Conservation (phyloP, 2,888 invertebrate species). For the Capitulum mitella region DNA sequence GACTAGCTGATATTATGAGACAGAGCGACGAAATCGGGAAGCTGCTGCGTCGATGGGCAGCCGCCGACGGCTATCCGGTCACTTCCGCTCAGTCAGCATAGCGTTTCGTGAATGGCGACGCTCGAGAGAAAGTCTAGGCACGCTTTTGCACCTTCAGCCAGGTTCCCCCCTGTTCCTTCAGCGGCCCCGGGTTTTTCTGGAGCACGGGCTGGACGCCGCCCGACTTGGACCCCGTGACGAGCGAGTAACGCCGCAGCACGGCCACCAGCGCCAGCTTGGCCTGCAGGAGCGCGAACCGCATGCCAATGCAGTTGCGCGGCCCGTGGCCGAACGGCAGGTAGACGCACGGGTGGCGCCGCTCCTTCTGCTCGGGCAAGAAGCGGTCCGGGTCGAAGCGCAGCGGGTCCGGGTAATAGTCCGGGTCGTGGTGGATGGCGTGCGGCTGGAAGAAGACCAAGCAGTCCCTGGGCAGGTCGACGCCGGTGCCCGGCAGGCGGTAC, state of each 20-base stretch:
- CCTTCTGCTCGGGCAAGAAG: constrained; percentile 24
- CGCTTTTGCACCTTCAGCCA: neutral
- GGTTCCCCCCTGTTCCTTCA: neutral
- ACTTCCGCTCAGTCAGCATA: too few species aligned
- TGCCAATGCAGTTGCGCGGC: constrained; percentile 29
- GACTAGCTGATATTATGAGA: too few species aligned
- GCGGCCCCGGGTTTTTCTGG: neutral
- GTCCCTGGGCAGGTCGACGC: neutral
- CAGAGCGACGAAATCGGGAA: too few species aligned
- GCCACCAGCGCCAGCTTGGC: constrained; percentile 16
- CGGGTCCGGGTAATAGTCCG: constrained; percentile 18
- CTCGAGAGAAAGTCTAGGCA: too few species aligned
- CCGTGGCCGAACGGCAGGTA: constrained; percentile 27
- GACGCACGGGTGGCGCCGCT: neutral
- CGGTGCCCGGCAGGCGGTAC: neutral
- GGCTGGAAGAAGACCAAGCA: neutral
- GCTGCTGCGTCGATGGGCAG: too few species aligned
- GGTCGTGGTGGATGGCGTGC: constrained; percentile 28
- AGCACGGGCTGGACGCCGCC: neutral
- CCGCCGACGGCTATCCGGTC: too few species aligned
- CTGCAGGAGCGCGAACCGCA: constrained; percentile 27
- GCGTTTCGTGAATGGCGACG: too few species aligned
- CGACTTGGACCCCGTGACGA: neutral
- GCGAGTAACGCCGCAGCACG: neutral
- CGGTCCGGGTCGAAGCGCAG: constrained; percentile 28